Evolutionary conservation across 1,140 invertebrate genomes (phyloP).

Genomic region (Armadillidium nasatum): DNA sequence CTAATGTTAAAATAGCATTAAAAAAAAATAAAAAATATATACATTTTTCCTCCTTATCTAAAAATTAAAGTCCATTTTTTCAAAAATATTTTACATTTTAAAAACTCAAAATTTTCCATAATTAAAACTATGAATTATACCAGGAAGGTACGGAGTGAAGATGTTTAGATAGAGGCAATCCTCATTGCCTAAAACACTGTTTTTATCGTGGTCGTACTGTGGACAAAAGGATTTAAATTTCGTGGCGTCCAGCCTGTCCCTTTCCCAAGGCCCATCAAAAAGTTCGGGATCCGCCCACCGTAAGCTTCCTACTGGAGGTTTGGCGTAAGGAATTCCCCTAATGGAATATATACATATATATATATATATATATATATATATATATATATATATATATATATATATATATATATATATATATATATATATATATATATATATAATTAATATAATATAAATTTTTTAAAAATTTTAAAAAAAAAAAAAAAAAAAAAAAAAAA

Average conservation of each 20-base stretch:
- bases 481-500: background rate
- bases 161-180: slow-evolving; percentile 95
- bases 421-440: slow-evolving; percentile 11
- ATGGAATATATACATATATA: background rate
- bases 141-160: slow-evolving; percentile 59
- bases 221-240: slow-evolving; percentile 28
- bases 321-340: slow-evolving; percentile 82
- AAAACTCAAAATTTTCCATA: too few relatives aligned
- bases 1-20: too few relatives aligned
- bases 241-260: slow-evolving; percentile 51
- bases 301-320: slow-evolving; percentile 78
- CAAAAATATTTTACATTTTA: too few relatives aligned
- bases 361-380: background rate
- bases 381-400: background rate
- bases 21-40: too few relatives aligned
- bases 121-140: slow-evolving; percentile 32
- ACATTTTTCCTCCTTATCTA: too few relatives aligned
- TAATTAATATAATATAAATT: too few relatives aligned
- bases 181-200: slow-evolving; percentile 70
- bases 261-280: slow-evolving; percentile 67
- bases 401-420: background rate
- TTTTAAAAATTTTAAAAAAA: background rate
- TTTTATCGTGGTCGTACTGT: slow-evolving; percentile 32
- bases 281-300: slow-evolving; percentile 83
- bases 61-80: too few relatives aligned